These are phyloP conservation scores for Candidula unifasciata DNA, from an alignment of 2,888 invertebrate species.

Conservation along the genomic window DNA sequence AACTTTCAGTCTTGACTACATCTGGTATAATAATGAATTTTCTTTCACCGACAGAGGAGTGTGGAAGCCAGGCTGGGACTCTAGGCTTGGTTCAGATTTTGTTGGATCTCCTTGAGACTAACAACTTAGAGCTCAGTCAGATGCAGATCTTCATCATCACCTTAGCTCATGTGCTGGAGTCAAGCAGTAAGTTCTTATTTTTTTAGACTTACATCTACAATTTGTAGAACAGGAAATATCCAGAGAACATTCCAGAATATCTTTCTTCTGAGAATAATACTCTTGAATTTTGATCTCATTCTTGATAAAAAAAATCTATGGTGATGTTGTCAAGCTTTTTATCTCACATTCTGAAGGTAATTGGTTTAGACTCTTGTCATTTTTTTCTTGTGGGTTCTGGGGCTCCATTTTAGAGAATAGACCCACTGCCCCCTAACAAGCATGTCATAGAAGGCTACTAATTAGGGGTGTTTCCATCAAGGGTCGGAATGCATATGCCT, in stretches of 20 bases:
- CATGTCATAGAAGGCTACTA: no score
- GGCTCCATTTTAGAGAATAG: no score
- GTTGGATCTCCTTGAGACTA: slow-evolving; percentile 56
- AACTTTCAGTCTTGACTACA: background rate
- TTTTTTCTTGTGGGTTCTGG: no score
- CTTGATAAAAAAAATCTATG: background rate
- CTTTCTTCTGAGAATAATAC: background rate
- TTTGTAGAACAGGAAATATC: background rate
- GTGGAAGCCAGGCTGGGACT: slow-evolving; percentile 60
- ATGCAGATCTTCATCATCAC: slow-evolving; percentile 63
- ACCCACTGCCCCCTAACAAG: no score
- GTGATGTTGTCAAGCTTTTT: no score
- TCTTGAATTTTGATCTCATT: background rate
- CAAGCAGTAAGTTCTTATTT: slow-evolving; percentile 57
- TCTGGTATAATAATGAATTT: background rate
- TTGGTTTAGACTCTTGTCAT: no score
- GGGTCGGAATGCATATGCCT: no score
- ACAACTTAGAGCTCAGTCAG: slow-evolving; percentile 54
- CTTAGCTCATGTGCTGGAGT: slow-evolving; percentile 63
- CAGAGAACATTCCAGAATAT: background rate
- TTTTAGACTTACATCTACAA: background rate
- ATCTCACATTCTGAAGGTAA: no score
- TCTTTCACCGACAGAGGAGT: slow-evolving; percentile 55
- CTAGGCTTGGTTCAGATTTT: slow-evolving; percentile 59
- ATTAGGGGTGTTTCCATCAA: no score